Conservation (phyloP, 2,113 vertebrate genomes). For the Rana temporaria region DNA sequence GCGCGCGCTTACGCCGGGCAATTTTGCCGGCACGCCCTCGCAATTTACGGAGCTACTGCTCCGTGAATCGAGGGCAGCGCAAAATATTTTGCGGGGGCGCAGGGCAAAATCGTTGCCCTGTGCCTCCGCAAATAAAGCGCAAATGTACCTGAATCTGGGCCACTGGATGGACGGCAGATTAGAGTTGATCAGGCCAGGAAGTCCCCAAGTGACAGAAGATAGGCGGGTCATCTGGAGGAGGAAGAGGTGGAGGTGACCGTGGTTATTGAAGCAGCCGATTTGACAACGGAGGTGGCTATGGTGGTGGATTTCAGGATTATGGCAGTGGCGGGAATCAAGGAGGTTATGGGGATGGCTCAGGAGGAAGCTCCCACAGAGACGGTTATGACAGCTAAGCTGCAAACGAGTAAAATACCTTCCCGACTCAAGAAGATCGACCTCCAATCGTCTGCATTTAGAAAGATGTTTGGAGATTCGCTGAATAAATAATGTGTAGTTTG, state of each 20-base stretch:
- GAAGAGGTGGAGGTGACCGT: conserved; percentile 77
- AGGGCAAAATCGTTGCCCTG: too few species aligned
- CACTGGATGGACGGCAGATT: too few species aligned
- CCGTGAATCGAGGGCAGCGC: too few species aligned
- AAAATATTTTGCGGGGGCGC: too few species aligned
- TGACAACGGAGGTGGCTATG: conserved; percentile 71
- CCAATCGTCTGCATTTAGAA: conserved; percentile 82
- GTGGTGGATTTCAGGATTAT: conserved; percentile 77
- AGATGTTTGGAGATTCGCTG: conserved; percentile 86
- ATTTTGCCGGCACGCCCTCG: too few species aligned
- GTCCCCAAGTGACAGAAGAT: too few species aligned
- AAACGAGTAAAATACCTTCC: conserved; percentile 92
- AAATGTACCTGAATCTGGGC: too few species aligned
- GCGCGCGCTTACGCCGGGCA: too few species aligned
- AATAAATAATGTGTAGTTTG: conserved; percentile 78
- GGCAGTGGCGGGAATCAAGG: conserved; percentile 85
- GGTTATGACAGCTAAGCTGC: conserved; percentile 96
- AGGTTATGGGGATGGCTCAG: conserved; percentile 82
- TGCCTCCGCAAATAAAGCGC: too few species aligned
- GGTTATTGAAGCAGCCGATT: conserved; percentile 82
- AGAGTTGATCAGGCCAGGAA: too few species aligned
- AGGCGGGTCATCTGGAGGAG: too few species aligned
- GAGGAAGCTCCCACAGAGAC: conserved; percentile 88
- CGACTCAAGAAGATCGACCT: conserved; percentile 91
- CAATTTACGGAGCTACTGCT: too few species aligned